These are phyloP conservation scores for Balaeniceps rex DNA, from an alignment of 2,113 vertebrate genomes.

Conservation along the genomic window DNA sequence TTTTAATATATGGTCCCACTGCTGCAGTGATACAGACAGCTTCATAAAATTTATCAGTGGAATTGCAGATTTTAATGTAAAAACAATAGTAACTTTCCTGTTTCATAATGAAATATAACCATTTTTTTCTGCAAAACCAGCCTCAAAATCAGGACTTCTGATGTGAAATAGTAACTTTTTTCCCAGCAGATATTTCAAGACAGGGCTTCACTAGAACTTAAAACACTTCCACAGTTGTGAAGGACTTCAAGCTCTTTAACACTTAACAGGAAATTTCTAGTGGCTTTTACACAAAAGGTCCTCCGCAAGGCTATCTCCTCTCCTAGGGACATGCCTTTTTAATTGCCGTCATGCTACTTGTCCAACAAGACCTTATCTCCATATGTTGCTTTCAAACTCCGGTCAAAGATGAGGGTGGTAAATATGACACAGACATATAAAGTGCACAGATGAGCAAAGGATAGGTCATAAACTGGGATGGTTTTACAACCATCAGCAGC, in stretches of 20 bases:
- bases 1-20: not conserved
- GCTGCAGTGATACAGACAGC: not conserved
- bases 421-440: not conserved
- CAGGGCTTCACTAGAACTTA: not conserved
- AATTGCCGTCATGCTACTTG: not conserved
- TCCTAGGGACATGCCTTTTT: not conserved
- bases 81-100: not conserved
- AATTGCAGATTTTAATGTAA: not conserved
- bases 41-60: not conserved
- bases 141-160: not conserved
- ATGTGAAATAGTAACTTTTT: not conserved
- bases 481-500: not conserved
- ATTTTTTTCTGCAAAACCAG: not conserved
- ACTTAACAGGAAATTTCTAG: not conserved
- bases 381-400: not conserved
- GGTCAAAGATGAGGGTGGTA: not conserved
- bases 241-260: not conserved
- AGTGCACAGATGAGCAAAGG: not conserved
- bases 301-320: not conserved
- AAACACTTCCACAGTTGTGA: not conserved
- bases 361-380: not conserved
- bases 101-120: not conserved
- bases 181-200: not conserved
- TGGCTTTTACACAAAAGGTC: not conserved
- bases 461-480: not conserved